Base-by-base conservation (phyloP, 2,113 vertebrate species). In the Toxotes jaculatrix region DNA sequence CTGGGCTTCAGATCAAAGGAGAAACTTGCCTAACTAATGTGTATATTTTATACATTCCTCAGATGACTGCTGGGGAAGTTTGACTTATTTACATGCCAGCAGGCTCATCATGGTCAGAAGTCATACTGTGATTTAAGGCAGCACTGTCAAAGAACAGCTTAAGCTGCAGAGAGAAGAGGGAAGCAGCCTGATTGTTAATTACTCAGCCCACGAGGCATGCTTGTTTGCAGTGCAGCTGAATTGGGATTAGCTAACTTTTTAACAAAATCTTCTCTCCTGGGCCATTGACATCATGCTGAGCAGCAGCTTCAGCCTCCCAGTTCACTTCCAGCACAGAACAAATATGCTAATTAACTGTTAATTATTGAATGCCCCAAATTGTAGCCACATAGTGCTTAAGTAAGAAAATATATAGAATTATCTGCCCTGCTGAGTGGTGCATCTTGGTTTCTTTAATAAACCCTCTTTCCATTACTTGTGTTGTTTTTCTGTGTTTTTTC, bases 151-250 rank as follows among this genome's bases (percentile, higher is more conserved):
- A 79, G 23, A 79, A 38, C 7, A 55, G 64, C 62, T 63, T 71
- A 72, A 61, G 64, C 67, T 77, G 79, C 74, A 73, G 71, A 62
- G 34, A 71, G 32, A 38, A 55, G 79, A 67, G 62, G 67, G 74
- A 34, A 69, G 27, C 55, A 49, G 47, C 43, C 65, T 75, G 60
- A 68, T 86, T 69, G 62, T 66, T 89, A 79, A 79, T 86, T 86
- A 79, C 56, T 83, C 80, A 31, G 60, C 56, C 75, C 42, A 10
- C n/a, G 9, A 71, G 64, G 55, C 78, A 68, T 73, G 76, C 27
- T 79, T 69, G 79, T 94, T 93, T 94, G 88, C 84, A 85, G 79
- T 45, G 23, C 42, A 86, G 84, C 87, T 89, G 49, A 86, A 82
- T 53, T 76, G 40, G 51, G 87, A 84, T 67, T 47, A 60, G 51